Base-by-base conservation (phyloP, 1,140 invertebrate species). In the Drosophila santomea region DNA sequence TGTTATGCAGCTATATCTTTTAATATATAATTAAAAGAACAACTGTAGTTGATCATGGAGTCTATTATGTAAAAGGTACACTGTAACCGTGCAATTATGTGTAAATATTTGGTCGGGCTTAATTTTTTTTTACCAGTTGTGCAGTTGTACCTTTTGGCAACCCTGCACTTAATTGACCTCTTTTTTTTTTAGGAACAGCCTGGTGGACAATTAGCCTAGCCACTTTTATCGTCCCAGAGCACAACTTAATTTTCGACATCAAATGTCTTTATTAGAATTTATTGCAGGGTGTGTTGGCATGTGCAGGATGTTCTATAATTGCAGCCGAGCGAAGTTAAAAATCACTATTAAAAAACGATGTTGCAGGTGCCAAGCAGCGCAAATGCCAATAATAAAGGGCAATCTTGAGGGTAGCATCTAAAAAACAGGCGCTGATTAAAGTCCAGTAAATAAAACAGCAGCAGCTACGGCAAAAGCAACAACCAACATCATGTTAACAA, bases 401-500 rank as follows among this genome's bases (percentile, higher is more conserved):
- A 72, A 56, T 58, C 59, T 45, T 15, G 36, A 14, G 48, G 39
- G 39, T 43, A 52, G 74, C 73, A 78, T 58, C 47, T 20, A 57
- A 80, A 78, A 57, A 80, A 74, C 66, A 76, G 72, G 57, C 80
- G 55, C 78, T 78, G 81, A 86, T 85, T 85, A 84, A 80, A 84
- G 82, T 85, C 67, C 77, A 85, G 59, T 62, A 59, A 51, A 78
- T 74, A 50, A 50, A 66, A 51, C 20, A 60, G 56, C 73, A 77
- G 25, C 25, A 4, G 25, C 25, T 5, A 4, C 4, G 8, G 32
- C 32, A 32, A 54, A 63, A 60, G 63, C 77, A 86, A 73, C 78
- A 81, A 66, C 73, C 73, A 89, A 80, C 84, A 89, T 74, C 80
- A 84, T 88, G 84, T 88, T 88, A 88, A 88, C 84, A 89, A 88